These are phyloP conservation scores for Xiphophorus couchianus DNA, from an alignment of 2,113 vertebrate species.

Conservation along the genomic window DNA sequence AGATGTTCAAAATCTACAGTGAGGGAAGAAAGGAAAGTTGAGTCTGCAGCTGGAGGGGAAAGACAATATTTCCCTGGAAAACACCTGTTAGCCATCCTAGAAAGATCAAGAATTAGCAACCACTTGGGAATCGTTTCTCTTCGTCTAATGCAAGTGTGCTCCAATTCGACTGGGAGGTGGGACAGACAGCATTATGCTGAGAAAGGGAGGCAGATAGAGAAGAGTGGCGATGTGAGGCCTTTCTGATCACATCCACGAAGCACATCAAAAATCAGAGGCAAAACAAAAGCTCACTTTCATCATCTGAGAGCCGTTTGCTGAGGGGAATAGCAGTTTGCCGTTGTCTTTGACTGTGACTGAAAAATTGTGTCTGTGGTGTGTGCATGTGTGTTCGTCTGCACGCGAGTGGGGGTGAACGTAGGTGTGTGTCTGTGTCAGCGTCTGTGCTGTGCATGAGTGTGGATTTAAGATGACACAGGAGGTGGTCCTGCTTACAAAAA, in stretches of 20 bases:
- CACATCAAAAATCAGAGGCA: constrained; percentile 74
- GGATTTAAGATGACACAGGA: constrained; percentile 66
- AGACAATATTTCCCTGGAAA: constrained; percentile 39
- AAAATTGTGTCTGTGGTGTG: constrained; percentile 39
- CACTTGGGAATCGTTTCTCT: constrained; percentile 72
- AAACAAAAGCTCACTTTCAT: constrained; percentile 75
- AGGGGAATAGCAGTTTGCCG: constrained; percentile 60
- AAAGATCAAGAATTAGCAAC: constrained; percentile 68
- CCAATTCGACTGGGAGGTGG: constrained; percentile 37
- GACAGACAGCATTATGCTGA: constrained; percentile 64
- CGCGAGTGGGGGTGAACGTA: not conserved
- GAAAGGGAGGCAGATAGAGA: constrained; percentile 25
- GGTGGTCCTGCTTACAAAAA: constrained; percentile 82
- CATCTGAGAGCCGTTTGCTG: constrained; percentile 66
- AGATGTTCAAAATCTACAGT: not conserved
- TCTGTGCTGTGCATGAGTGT: constrained; percentile 35
- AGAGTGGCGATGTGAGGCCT: constrained; percentile 46
- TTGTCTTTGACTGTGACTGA: constrained; percentile 63
- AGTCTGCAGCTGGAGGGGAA: constrained; percentile 24
- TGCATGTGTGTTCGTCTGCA: constrained; percentile 2
- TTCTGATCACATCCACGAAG: constrained; percentile 69
- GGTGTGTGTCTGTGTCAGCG: constrained; percentile 21
- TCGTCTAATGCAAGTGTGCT: constrained; percentile 55
- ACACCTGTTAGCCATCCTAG: constrained; percentile 43
- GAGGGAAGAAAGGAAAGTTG: not conserved